Percentiles rank a stretch among this genome's conserved stretches.
Conservation (phyloP, 2,797 vertebrate species). For the Falco concolor region DNA sequence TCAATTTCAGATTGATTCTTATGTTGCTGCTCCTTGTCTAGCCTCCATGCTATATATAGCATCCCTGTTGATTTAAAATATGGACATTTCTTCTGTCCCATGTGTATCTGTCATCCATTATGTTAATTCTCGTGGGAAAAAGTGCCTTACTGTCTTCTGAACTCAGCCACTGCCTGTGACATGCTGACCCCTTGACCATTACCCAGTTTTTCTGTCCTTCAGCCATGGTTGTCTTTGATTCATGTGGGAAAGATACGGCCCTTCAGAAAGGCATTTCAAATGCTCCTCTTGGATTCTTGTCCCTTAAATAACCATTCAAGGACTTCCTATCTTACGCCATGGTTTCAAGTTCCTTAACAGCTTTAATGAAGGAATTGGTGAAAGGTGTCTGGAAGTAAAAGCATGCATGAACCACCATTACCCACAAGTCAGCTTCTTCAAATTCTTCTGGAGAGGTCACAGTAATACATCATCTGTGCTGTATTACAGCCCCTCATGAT, state of each 20-base stretch:
- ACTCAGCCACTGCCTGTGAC: not conserved
- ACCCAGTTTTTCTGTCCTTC: not conserved
- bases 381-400: not conserved
- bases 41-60: not conserved
- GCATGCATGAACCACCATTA: not conserved
- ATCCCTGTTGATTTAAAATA: not conserved
- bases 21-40: not conserved
- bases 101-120: not conserved
- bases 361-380: not conserved
- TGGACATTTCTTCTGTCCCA: not conserved
- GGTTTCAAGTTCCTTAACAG: not conserved
- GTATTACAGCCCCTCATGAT: not conserved
- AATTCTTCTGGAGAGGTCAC: not conserved
- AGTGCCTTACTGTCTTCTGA: not conserved
- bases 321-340: not conserved
- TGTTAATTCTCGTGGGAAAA: not conserved
- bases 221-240: not conserved
- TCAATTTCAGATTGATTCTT: not conserved
- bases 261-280: not conserved
- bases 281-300: not conserved
- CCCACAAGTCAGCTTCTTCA: not conserved
- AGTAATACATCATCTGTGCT: not conserved
- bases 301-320: not conserved
- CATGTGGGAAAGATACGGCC: not conserved
- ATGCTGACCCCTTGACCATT: not conserved